Evolutionary conservation across 2,888 invertebrate genomes (phyloP).

Genomic region (Stratiomys singularior): DNA sequence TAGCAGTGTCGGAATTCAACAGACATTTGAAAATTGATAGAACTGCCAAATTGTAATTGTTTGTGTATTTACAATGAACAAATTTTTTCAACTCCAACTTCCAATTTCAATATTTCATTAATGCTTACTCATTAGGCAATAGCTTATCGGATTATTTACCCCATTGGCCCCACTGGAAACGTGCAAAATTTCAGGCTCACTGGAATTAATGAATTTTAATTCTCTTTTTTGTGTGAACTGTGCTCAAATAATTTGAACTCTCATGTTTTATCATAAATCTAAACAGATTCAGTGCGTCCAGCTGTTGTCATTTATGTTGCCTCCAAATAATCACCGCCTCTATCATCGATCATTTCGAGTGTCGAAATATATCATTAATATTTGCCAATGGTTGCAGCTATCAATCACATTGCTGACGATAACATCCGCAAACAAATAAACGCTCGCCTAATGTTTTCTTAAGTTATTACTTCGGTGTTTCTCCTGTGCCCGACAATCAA

Average conservation of each 20-base stretch:
- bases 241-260: no score
- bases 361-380: slow-evolving; percentile 9
- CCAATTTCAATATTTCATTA: neutral
- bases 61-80: no score
- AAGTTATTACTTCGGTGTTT: neutral
- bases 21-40: neutral
- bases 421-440: slow-evolving; percentile 21
- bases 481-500: neutral
- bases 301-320: neutral
- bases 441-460: neutral
- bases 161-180: neutral
- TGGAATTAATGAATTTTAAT: no score
- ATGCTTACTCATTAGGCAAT: no score
- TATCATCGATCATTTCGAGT: neutral
- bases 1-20: neutral
- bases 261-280: neutral
- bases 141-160: neutral
- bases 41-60: neutral
- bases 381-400: neutral
- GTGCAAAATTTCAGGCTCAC: neutral
- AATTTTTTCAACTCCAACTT: neutral
- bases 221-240: no score
- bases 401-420: slow-evolving; percentile 17
- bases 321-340: neutral
- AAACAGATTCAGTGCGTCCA: neutral